Percentiles rank a stretch among this genome's conserved stretches.
These are phyloP conservation scores for Amia ocellicauda DNA, from an alignment of 2,113 vertebrate species.

Conservation along the genomic window DNA sequence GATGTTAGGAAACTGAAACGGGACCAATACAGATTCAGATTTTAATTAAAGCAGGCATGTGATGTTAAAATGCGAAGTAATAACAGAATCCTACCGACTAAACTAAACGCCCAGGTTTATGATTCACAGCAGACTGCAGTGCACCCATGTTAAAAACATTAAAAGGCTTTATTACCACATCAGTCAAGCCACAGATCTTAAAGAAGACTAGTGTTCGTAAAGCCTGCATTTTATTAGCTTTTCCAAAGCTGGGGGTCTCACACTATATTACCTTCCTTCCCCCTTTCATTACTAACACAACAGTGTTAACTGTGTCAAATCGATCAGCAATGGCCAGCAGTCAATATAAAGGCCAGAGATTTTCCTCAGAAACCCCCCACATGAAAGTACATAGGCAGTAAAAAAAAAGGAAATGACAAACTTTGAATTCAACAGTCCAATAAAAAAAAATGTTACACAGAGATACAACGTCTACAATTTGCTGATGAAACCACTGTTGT, in stretches of 20 bases:
- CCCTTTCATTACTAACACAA: conserved; percentile 31
- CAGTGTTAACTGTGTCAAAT: conserved; percentile 44
- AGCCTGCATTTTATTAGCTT: conserved; percentile 8
- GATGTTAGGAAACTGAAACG: too few species aligned
- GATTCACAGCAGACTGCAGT: background rate
- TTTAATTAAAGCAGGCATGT: too few species aligned
- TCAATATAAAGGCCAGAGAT: conserved; percentile 45
- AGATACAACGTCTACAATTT: too few species aligned
- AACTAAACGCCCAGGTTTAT: background rate
- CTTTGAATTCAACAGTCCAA: too few species aligned
- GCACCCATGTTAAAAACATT: conserved; percentile 15
- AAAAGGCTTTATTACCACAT: conserved; percentile 7
- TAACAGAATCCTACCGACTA: background rate
- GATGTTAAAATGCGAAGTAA: background rate
- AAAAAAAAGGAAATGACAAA: too few species aligned
- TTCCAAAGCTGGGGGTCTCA: background rate
- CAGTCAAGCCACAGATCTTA: conserved; percentile 3
- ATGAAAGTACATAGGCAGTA: background rate
- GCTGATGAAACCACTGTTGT: too few species aligned
- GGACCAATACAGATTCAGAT: too few species aligned
- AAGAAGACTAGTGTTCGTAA: background rate
- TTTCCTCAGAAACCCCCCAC: background rate
- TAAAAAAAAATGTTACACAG: too few species aligned
- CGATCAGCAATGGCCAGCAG: conserved; percentile 47
- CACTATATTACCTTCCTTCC: conserved; percentile 1